Evolutionary conservation across 2,888 invertebrate genomes (phyloP).

Genomic region (Macrosiphum euphorbiae): DNA sequence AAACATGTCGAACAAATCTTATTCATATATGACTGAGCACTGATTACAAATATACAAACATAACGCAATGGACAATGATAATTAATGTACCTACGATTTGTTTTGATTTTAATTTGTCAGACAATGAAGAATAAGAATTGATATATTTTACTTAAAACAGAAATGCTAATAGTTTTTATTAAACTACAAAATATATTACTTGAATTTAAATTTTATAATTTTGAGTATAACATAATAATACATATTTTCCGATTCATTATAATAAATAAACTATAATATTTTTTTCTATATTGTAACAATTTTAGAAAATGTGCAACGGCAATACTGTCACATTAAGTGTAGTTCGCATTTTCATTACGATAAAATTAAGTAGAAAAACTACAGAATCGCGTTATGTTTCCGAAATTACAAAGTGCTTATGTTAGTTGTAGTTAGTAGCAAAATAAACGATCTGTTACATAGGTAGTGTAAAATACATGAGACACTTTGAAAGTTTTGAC

Average conservation of each 20-base stretch:
- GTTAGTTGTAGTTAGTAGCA: background rate
- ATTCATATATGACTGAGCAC: background rate
- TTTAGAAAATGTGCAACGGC: background rate
- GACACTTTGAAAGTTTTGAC: conserved; percentile 5
- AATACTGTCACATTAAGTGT: background rate
- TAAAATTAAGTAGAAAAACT: background rate
- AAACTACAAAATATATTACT: background rate
- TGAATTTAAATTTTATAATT: background rate
- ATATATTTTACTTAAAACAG: background rate
- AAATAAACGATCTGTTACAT: background rate
- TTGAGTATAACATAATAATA: background rate
- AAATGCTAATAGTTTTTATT: too few relatives aligned
- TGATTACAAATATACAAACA: conserved; percentile 6
- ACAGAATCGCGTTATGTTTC: background rate
- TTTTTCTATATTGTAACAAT: background rate
- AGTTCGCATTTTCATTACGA: background rate
- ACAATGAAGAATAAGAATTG: background rate
- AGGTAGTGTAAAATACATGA: background rate
- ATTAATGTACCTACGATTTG: background rate
- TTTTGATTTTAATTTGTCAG: background rate
- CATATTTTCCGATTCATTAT: background rate
- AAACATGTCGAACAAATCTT: conserved; percentile 6
- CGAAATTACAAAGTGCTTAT: background rate
- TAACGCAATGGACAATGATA: background rate
- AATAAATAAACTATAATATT: background rate